A percentile compares a stretch with the other conserved stretches of the same genome.
phyloP scores from a whole-genome alignment of 2,113 vertebrate species.

The Hucho hucho region DNA sequence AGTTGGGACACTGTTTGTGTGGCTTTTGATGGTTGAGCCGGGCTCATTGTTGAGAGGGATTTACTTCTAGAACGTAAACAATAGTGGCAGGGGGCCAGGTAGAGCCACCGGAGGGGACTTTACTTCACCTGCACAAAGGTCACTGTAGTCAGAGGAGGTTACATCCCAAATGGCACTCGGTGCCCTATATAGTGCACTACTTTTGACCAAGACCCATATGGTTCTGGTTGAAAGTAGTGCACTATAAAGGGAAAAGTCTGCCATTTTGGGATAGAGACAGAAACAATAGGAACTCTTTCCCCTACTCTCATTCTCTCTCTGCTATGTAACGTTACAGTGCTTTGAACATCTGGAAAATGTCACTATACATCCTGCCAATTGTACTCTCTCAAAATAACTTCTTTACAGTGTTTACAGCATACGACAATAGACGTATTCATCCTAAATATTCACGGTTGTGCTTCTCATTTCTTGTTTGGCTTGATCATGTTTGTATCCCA shows the following conservation, averaged over 20 bases:
- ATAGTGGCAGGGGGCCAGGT: constrained; percentile 6
- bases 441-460: neutral
- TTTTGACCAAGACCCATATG: no score
- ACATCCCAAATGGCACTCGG: neutral
- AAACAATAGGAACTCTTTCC: no score
- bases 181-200: neutral
- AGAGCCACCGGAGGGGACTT: neutral
- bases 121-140: constrained; percentile 1
- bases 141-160: neutral
- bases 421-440: neutral
- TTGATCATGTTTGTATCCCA: neutral
- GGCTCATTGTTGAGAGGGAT: neutral
- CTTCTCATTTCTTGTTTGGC: neutral
- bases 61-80: neutral
- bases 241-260: no score
- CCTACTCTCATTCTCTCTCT: no score
- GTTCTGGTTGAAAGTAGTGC: no score
- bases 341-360: no score
- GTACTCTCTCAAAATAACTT: no score
- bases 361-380: neutral
- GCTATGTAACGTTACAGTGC: no score
- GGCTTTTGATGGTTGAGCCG: neutral
- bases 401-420: neutral
- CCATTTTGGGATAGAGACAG: no score
- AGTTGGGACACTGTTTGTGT: neutral